Percentiles rank a stretch among this genome's conserved stretches.
Evolutionary conservation across 2,888 invertebrate species (phyloP).

Genomic region (Papilio demoleus): DNA sequence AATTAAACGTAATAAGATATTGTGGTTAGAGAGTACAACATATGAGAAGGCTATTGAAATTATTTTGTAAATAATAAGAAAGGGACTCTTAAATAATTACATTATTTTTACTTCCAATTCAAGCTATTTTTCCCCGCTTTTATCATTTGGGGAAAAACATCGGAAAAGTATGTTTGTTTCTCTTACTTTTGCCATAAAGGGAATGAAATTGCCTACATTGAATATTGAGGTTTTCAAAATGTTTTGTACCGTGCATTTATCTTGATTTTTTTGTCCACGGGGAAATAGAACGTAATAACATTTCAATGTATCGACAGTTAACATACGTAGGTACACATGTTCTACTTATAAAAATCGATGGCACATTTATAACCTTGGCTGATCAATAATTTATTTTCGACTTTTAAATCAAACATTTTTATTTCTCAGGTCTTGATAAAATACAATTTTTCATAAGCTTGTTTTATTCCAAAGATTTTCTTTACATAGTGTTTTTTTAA

Average conservation of each 20-base stretch:
- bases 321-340: neutral
- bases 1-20: neutral
- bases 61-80: neutral
- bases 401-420: too few species aligned
- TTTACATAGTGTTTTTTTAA: too few species aligned
- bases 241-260: constrained; percentile 28
- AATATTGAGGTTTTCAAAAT: constrained; percentile 17
- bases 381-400: too few species aligned
- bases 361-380: too few species aligned
- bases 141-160: constrained; percentile 5
- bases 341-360: neutral
- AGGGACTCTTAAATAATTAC: neutral
- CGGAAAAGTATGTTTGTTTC: constrained; percentile 10
- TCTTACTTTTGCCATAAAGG: constrained; percentile 28
- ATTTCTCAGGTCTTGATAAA: too few species aligned
- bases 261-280: constrained; percentile 24
- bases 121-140: neutral
- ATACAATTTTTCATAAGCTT: too few species aligned
- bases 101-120: neutral
- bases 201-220: constrained; percentile 24
- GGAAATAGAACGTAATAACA: neutral
- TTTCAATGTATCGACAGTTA: neutral
- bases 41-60: neutral
- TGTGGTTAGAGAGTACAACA: neutral
- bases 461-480: too few species aligned